A percentile compares a stretch with the other conserved stretches of the same genome.
Conservation (phyloP, 2,888 invertebrate genomes). For the Cantharis flavilabris region DNA sequence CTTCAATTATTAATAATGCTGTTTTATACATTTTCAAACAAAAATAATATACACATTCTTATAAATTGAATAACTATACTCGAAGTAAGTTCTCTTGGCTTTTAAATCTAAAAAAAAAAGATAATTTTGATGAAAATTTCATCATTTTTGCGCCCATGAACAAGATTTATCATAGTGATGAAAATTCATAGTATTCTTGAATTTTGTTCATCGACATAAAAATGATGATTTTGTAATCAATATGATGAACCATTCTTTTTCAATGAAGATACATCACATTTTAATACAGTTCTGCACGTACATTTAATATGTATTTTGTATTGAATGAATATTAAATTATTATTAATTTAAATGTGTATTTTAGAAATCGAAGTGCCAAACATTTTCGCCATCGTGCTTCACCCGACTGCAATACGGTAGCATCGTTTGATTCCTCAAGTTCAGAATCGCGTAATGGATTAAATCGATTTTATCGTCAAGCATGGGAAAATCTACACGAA, state of each 20-base stretch:
- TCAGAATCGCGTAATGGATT: slow-evolving; percentile 81
- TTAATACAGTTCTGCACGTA: not conserved
- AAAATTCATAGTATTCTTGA: too few relatives aligned
- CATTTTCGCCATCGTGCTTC: slow-evolving; percentile 88
- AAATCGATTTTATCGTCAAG: slow-evolving; percentile 87
- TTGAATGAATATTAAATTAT: not conserved
- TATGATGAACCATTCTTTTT: too few relatives aligned
- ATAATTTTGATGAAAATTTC: too few relatives aligned
- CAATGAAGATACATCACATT: not conserved
- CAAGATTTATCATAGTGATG: too few relatives aligned
- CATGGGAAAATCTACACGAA: slow-evolving; percentile 92
- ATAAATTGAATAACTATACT: too few relatives aligned
- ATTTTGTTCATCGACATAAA: too few relatives aligned
- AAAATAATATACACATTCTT: not conserved
- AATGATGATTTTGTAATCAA: too few relatives aligned
- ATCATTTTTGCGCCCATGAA: too few relatives aligned
- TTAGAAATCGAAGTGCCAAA: slow-evolving; percentile 80
- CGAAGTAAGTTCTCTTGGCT: not conserved
- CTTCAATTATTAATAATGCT: not conserved
- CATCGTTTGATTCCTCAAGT: slow-evolving; percentile 86
- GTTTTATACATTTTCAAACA: not conserved
- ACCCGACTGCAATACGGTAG: slow-evolving; percentile 89
- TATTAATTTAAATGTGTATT: slow-evolving; percentile 21
- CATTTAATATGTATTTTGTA: not conserved
- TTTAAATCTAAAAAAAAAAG: not conserved